Conservation (phyloP, 2,113 vertebrate genomes). For the Neoarius graeffei region DNA sequence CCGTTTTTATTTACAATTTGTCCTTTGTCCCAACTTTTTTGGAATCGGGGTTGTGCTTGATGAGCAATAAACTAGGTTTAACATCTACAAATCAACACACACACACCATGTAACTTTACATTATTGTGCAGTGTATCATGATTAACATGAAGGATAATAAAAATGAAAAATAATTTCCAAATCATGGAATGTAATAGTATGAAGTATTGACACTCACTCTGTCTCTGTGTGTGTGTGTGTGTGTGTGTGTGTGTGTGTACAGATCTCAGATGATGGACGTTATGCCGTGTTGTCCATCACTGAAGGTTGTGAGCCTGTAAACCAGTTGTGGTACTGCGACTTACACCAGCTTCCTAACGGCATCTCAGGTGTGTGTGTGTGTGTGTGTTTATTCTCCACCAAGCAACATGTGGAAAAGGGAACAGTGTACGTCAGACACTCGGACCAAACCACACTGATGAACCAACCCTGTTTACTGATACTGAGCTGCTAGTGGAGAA, state of each 20-base stretch:
- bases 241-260: neutral
- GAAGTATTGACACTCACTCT: neutral
- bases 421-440: too few species aligned
- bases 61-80: neutral
- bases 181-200: neutral
- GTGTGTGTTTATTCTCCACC: neutral
- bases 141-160: neutral
- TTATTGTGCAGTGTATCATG: neutral
- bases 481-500: neutral
- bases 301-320: slow-evolving; percentile 76
- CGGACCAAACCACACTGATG: too few species aligned
- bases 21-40: too few species aligned
- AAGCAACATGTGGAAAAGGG: too few species aligned
- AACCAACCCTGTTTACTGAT: too few species aligned
- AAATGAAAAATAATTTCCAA: neutral
- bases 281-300: slow-evolving; percentile 72
- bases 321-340: slow-evolving; percentile 78
- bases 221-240: too few species aligned
- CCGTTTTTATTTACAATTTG: too few species aligned
- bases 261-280: slow-evolving; percentile 74
- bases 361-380: slow-evolving; percentile 65
- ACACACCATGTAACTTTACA: neutral
- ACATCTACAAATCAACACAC: neutral
- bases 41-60: too few species aligned
- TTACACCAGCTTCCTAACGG: slow-evolving; percentile 68